phyloP scores from a whole-genome alignment of 1,140 invertebrate species.

The Camponotus vicinus region DNA sequence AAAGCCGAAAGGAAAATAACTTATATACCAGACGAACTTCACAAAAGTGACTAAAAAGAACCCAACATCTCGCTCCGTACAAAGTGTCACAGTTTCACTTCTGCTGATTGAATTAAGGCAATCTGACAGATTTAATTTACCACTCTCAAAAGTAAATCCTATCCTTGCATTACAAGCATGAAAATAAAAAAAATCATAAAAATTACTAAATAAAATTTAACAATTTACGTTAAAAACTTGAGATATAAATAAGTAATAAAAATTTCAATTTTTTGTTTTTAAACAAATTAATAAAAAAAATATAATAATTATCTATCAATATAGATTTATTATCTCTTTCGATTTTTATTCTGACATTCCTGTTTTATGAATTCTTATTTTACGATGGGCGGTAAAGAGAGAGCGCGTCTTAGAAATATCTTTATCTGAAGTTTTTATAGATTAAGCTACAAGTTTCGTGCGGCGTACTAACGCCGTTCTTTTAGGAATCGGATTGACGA shows the following conservation, averaged over 20 bases:
- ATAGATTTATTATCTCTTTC: neutral
- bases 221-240: neutral
- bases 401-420: neutral
- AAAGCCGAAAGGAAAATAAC: neutral
- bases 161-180: neutral
- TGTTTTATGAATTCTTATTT: slow-evolving; percentile 6
- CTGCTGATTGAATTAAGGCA: slow-evolving; percentile 39
- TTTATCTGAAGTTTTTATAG: slow-evolving; percentile 23
- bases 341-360: neutral
- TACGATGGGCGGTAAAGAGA: neutral
- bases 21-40: slow-evolving; percentile 10
- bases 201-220: slow-evolving; percentile 8
- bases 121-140: slow-evolving; percentile 30
- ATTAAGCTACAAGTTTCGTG: slow-evolving; percentile 40
- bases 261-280: neutral
- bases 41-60: slow-evolving; percentile 22
- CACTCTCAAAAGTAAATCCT: slow-evolving; percentile 38
- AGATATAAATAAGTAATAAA: neutral
- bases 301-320: neutral
- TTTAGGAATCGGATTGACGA: slow-evolving; percentile 54
- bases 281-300: neutral
- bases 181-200: neutral
- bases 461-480: slow-evolving; percentile 33
- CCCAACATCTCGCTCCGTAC: slow-evolving; percentile 24
- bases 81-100: slow-evolving; percentile 39